phyloP scores from a whole-genome alignment of 2,113 vertebrate species.

The Pterocles gutturalis region DNA sequence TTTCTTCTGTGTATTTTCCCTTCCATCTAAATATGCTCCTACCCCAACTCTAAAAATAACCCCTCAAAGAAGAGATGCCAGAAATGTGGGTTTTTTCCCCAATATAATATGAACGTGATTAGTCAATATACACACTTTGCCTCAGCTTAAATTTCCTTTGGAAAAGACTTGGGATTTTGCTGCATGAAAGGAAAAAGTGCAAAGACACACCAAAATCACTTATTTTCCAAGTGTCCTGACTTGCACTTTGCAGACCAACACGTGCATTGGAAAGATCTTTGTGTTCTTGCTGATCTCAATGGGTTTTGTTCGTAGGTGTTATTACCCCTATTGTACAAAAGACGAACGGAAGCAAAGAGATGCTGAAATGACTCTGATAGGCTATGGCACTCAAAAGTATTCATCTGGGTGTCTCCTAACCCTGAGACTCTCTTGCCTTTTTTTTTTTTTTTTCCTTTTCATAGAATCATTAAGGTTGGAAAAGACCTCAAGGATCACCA shows the following conservation, averaged over 20 bases:
- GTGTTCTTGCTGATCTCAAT: background rate
- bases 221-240: background rate
- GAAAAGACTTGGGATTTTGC: background rate
- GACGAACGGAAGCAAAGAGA: background rate
- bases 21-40: background rate
- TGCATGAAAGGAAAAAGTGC: background rate
- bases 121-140: background rate
- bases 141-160: background rate
- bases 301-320: background rate
- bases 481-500: no score
- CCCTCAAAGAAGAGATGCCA: background rate
- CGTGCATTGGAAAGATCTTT: background rate
- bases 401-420: background rate
- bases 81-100: background rate
- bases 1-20: slow-evolving; percentile 19
- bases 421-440: background rate
- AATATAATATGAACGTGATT: background rate
- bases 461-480: no score
- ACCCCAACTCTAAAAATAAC: slow-evolving; percentile 5
- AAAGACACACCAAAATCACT: background rate
- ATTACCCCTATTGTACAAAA: background rate
- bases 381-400: background rate
- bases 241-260: background rate
- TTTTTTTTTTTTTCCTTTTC: background rate
- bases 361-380: background rate